Conservation (phyloP, 37 sponge, comb jelly and placozoan species). For the Haliclona indistincta region DNA sequence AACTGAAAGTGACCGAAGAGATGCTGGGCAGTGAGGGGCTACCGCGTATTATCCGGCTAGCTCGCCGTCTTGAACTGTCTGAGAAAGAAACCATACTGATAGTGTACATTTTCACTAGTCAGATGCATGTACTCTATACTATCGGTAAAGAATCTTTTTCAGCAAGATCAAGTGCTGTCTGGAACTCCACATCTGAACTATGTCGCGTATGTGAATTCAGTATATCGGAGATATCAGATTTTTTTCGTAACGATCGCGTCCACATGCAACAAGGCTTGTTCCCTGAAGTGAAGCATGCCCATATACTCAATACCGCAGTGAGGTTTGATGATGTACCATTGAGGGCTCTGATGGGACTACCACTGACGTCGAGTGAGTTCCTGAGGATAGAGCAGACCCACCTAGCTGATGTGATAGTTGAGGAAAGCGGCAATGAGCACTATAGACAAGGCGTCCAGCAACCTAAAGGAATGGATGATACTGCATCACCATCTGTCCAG, state of each 20-base stretch:
- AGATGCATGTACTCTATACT: too few species aligned
- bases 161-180: too few species aligned
- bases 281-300: constrained; percentile 74
- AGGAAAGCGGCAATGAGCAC: constrained; percentile 59
- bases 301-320: constrained; percentile 46
- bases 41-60: constrained; percentile 62
- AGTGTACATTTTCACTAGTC: constrained; percentile 46
- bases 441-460: too few species aligned
- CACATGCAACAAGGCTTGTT: constrained; percentile 85
- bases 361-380: constrained; percentile 58
- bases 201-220: constrained; percentile 54
- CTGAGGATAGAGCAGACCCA: constrained; percentile 76
- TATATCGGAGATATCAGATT: constrained; percentile 41
- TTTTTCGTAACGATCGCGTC: constrained; percentile 42
- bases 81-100: constrained; percentile 60
- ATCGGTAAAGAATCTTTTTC: too few species aligned
- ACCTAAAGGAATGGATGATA: too few species aligned
- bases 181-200: constrained; percentile 29
- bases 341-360: constrained; percentile 62
- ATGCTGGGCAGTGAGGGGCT: constrained; percentile 55
- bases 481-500: too few species aligned
- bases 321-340: constrained; percentile 54
- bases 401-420: constrained; percentile 75
- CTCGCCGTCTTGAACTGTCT: constrained; percentile 45
- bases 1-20: constrained; percentile 52